These are phyloP conservation scores for Ferrisia virgata DNA, from an alignment of 2,888 invertebrate genomes.

Conservation along the genomic window DNA sequence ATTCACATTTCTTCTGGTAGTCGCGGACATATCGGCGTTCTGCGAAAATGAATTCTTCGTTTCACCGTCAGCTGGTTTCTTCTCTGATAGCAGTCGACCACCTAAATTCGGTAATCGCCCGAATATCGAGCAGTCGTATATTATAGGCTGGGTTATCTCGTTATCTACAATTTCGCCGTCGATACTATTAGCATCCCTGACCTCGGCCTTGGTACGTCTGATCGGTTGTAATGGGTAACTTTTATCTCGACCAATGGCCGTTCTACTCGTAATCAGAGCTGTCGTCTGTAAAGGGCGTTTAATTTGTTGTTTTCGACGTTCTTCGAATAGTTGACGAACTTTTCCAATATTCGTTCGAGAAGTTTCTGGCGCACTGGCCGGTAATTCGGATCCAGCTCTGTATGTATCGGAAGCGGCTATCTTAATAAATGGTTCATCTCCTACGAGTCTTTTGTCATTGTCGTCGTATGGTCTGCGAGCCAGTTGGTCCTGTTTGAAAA, in stretches of 20 bases:
- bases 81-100: constrained; percentile 52
- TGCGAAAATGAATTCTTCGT: background rate
- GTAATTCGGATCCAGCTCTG: background rate
- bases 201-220: constrained; percentile 54
- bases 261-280: background rate
- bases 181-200: background rate
- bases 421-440: background rate
- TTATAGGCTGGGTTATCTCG: constrained; percentile 28
- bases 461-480: background rate
- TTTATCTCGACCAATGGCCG: constrained; percentile 58
- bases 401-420: background rate
- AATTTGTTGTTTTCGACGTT: constrained; percentile 57
- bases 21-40: constrained; percentile 10
- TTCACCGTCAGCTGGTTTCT: constrained; percentile 21
- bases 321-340: constrained; percentile 85
- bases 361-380: constrained; percentile 38
- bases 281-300: constrained; percentile 49
- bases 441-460: background rate
- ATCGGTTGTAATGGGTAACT: constrained; percentile 79
- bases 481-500: background rate
- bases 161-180: background rate
- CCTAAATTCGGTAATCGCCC: constrained; percentile 55
- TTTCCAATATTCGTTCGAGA: constrained; percentile 51
- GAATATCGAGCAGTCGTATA: constrained; percentile 48
- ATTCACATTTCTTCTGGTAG: background rate